Evolutionary conservation across 2,113 vertebrate species (phyloP).

Genomic region (Eretmochelys imbricata): DNA sequence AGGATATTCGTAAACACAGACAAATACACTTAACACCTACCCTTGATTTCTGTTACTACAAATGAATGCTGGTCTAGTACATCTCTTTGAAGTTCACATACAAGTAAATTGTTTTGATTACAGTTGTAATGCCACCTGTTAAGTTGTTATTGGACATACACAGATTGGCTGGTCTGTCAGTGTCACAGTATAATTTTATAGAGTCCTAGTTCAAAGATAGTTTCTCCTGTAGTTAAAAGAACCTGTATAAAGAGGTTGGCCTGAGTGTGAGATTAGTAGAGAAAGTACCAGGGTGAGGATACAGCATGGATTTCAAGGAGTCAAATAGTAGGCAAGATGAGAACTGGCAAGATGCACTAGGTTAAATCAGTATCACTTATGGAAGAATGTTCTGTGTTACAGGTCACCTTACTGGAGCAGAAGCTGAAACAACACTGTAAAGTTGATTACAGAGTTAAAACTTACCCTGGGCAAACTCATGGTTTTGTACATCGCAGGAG

Average conservation of each 20-base stretch:
- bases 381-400: neutral
- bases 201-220: neutral
- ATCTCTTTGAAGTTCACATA: too few species aligned
- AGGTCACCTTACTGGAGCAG: constrained; percentile 80
- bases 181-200: neutral
- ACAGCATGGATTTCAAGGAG: neutral
- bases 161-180: too few species aligned
- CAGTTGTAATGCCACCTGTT: too few species aligned
- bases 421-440: constrained; percentile 83
- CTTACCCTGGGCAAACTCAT: constrained; percentile 87
- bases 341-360: neutral
- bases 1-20: neutral
- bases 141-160: too few species aligned
- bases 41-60: too few species aligned
- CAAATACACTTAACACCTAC: too few species aligned
- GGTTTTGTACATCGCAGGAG: constrained; percentile 88
- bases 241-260: too few species aligned
- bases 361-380: neutral
- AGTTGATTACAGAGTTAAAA: constrained; percentile 84
- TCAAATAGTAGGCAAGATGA: neutral
- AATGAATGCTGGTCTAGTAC: too few species aligned
- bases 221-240: neutral
- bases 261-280: neutral
- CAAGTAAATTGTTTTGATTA: too few species aligned
- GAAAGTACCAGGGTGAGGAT: neutral